Percentiles rank a stretch among this genome's conserved stretches.
Conservation (phyloP, 2,797 vertebrate species). For the Vireo griseus region DNA sequence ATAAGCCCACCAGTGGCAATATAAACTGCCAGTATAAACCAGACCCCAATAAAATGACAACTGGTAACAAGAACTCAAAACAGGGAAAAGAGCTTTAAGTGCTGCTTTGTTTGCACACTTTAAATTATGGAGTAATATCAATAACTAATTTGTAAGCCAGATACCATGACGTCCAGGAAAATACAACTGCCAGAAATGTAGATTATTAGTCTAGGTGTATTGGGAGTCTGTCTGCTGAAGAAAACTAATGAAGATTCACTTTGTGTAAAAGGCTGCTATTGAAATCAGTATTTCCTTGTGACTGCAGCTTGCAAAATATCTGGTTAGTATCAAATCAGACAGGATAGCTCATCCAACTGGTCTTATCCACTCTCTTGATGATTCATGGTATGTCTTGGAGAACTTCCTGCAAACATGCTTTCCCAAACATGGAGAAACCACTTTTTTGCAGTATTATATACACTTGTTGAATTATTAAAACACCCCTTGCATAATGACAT, state of each 20-base stretch:
- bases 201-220: neutral
- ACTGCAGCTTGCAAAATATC: neutral
- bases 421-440: neutral
- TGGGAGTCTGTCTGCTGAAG: neutral
- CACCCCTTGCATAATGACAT: neutral
- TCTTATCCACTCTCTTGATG: neutral
- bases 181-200: neutral
- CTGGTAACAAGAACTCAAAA: neutral
- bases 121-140: neutral
- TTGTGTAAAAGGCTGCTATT: neutral
- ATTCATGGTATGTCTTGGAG: neutral
- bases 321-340: neutral
- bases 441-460: neutral
- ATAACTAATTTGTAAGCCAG: neutral
- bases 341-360: neutral
- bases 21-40: neutral
- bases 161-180: neutral
- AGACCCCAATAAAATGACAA: neutral
- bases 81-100: neutral
- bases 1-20: neutral
- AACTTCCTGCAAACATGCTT: neutral
- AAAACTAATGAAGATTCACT: neutral
- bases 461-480: neutral
- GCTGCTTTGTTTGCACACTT: neutral
- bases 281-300: neutral